Evolutionary conservation across 2,888 invertebrate species (phyloP).

Genomic region (Eupithecia vulgata): DNA sequence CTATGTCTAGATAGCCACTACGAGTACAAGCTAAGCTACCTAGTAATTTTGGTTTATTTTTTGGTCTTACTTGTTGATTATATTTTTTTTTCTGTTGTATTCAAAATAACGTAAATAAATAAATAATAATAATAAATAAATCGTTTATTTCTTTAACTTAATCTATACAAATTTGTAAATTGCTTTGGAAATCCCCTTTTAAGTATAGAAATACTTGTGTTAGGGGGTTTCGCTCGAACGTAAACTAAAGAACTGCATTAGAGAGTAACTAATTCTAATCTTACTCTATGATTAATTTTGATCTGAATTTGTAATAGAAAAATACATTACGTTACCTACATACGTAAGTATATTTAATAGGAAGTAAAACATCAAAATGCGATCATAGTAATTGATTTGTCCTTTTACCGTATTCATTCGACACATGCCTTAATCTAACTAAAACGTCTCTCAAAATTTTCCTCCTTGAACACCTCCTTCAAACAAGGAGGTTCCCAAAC

Average conservation of each 20-base stretch:
- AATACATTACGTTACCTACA: not conserved
- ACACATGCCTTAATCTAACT: not conserved
- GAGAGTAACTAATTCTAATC: no score
- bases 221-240: no score
- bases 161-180: no score
- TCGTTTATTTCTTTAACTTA: no score
- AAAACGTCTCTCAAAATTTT: constrained; percentile 16
- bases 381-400: not conserved
- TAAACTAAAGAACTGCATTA: no score
- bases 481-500: constrained; percentile 25
- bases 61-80: not conserved
- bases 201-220: no score
- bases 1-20: not conserved
- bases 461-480: constrained; percentile 11
- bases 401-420: not conserved
- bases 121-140: no score
- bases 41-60: not conserved
- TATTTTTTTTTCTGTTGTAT: not conserved
- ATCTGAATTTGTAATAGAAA: not conserved
- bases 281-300: not conserved
- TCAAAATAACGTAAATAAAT: no score
- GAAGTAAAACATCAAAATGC: not conserved
- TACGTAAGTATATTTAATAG: no score
- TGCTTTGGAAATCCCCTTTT: no score
- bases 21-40: not conserved